These are phyloP conservation scores for Doryteuthis pealeii DNA, from an alignment of 1,140 invertebrate genomes.

Conservation along the genomic window DNA sequence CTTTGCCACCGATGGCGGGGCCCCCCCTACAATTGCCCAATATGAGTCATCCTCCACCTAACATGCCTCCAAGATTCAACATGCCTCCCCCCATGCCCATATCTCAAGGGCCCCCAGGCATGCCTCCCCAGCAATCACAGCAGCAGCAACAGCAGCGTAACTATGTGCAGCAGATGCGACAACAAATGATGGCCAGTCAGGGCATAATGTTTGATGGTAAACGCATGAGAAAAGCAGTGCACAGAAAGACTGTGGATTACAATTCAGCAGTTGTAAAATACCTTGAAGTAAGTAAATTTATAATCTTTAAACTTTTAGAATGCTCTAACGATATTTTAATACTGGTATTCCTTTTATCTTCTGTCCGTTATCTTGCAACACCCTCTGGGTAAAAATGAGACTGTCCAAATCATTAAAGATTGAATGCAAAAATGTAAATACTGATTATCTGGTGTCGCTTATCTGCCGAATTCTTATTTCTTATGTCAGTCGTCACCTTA, in stretches of 20 bases:
- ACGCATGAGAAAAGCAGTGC: slow-evolving; percentile 90
- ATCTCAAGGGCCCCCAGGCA: background rate
- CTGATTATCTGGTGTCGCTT: too few relatives aligned
- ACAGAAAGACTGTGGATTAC: slow-evolving; percentile 97
- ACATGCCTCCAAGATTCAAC: slow-evolving; percentile 4
- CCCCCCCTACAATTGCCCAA: background rate
- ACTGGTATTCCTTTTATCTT: too few relatives aligned
- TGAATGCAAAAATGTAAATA: too few relatives aligned
- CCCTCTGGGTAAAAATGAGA: too few relatives aligned
- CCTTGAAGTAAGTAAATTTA: slow-evolving; percentile 71
- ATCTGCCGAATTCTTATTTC: too few relatives aligned
- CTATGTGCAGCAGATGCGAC: background rate
- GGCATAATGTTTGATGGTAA: slow-evolving; percentile 69
- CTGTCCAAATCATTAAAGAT: too few relatives aligned
- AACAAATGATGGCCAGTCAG: slow-evolving; percentile 21
- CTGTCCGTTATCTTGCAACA: too few relatives aligned
- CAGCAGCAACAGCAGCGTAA: background rate
- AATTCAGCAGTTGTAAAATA: slow-evolving; percentile 93
- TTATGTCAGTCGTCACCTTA: too few relatives aligned
- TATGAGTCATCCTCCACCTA: background rate
- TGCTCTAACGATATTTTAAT: background rate
- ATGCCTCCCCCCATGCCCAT: background rate
- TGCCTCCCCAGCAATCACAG: background rate
- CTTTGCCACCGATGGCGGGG: background rate
- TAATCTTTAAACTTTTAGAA: too few relatives aligned